A percentile compares a stretch with the other conserved stretches of the same genome.
phyloP scores from a whole-genome alignment of 2,113 vertebrate species.

The Xenus cinereus region DNA sequence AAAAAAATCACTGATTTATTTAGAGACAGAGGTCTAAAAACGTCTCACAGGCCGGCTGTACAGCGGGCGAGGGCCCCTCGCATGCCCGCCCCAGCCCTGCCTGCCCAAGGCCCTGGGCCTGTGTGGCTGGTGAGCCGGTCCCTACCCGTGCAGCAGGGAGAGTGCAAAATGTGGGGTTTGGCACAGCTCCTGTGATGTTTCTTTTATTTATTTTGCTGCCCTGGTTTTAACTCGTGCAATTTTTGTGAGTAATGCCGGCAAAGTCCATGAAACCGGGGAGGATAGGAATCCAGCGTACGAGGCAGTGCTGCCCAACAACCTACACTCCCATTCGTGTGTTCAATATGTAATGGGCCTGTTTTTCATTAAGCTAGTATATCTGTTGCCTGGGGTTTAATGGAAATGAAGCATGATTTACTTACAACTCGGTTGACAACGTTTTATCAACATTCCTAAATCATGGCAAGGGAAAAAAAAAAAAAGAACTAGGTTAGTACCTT shows the following conservation, averaged over 20 bases:
- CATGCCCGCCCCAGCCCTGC: accelerated
- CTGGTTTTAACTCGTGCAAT: background rate
- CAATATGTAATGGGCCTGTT: accelerated
- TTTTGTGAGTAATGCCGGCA: background rate
- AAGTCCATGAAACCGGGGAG: background rate
- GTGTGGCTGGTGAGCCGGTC: accelerated
- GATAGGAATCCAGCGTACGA: accelerated
- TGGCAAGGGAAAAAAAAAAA: background rate
- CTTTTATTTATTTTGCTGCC: background rate
- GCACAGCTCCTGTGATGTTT: background rate
- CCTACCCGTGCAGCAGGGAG: accelerated
- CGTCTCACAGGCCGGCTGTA: background rate
- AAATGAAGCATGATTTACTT: background rate
- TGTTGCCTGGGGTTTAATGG: background rate
- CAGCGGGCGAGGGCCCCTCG: background rate
- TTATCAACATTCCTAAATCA: background rate
- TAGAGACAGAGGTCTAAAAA: background rate
- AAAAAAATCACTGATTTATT: background rate
- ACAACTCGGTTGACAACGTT: background rate
- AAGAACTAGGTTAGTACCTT: background rate
- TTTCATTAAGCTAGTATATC: background rate
- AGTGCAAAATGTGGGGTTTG: accelerated
- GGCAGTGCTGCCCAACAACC: accelerated
- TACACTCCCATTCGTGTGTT: accelerated
- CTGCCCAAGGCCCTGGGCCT: accelerated